Percentiles rank a stretch among this genome's conserved stretches.
Conservation (phyloP, 2,888 invertebrate genomes). For the Pristionchus maxplancki region DNA sequence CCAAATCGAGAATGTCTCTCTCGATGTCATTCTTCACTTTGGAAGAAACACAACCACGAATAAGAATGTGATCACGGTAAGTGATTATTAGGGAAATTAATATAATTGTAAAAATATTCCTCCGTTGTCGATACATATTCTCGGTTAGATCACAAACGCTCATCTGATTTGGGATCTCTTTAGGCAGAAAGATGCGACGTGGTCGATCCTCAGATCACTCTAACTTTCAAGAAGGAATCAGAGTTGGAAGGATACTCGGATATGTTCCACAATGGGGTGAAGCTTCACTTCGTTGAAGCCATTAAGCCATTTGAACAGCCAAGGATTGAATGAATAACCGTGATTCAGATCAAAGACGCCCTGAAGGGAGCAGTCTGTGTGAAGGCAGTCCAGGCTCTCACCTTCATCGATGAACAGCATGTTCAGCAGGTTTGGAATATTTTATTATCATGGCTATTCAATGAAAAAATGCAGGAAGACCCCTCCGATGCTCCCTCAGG, state of each 20-base stretch:
- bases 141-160: too few relatives aligned
- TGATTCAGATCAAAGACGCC: conserved; percentile 53
- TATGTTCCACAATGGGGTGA: neutral
- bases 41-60: conserved; percentile 59
- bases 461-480: neutral
- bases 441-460: too few relatives aligned
- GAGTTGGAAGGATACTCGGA: conserved; percentile 43
- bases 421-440: conserved; percentile 52
- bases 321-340: neutral
- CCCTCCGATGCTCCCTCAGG: neutral
- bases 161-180: too few relatives aligned
- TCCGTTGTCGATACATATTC: too few relatives aligned
- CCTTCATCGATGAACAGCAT: conserved; percentile 50
- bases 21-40: conserved; percentile 63
- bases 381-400: conserved; percentile 62
- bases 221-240: conserved; percentile 59
- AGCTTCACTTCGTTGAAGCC: neutral
- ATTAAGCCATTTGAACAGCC: neutral
- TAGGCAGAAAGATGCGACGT: conserved; percentile 64
- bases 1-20: conserved; percentile 58
- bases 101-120: neutral
- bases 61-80: conserved; percentile 56
- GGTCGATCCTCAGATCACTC: conserved; percentile 57
- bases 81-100: too few relatives aligned
- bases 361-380: conserved; percentile 61